Evolutionary conservation across 1,140 invertebrate species (phyloP), one percentile per base, ranked within the genome.

Genomic region (Harlomillsia oculata): DNA sequence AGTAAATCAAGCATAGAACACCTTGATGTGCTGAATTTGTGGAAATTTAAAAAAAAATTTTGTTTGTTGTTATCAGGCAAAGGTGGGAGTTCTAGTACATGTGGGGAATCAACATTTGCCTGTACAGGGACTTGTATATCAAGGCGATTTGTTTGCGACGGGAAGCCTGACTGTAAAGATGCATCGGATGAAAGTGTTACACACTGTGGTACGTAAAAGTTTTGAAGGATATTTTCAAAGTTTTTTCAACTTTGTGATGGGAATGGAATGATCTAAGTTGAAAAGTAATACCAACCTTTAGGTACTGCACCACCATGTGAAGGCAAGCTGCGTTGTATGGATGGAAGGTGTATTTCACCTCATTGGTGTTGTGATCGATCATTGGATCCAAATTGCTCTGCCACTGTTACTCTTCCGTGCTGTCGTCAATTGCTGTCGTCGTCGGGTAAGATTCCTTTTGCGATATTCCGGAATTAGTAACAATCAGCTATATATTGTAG

Each of bases 91-190:
- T n/a, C n/a, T n/a, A n/a, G n/a, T 39, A 69, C 62, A 13, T 77
- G 75, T 63, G 63, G 62, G 2, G 64, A 73, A 21, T 67, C 66
- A 8, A 68, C 59, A 49, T 81, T 79, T 68, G 67, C 67, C 20
- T 83, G 86, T 45, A 82, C 80, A 55, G 88, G 88, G 1, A 76
- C 79, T 2, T 96, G 91, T 71, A 90, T 96, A 66, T 86, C 84
- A 64, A 85, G 84, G 79, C 88, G 86, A 72, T 95, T 92, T 73
- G 83, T 91, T 0, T 97, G 93, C 72, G 91, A 96, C 70, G 88
- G 88, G n/a, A 80, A 87, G 60, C 77, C 80, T 50, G 89, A 94
- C 69, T 94, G 90, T 69, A 72, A 76, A 3, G 91, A 93, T 69
- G 82, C 82, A 13, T 86, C 85, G 0, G 88, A 91, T 68, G 88